Evolutionary conservation across 2,797 vertebrate species (phyloP).

Genomic region (Microctenopoma lineatum): DNA sequence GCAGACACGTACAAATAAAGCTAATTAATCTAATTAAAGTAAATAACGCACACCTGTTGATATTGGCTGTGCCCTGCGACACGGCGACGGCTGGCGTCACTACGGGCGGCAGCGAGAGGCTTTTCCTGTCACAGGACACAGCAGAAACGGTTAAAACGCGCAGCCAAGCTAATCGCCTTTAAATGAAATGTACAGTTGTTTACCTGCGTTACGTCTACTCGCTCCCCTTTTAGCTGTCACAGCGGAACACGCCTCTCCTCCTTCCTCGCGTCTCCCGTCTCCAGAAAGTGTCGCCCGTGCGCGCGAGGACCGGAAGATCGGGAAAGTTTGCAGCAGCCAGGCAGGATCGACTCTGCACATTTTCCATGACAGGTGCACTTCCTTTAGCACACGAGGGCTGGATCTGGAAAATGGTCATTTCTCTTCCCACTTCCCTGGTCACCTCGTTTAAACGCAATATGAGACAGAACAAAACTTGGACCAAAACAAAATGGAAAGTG

Average conservation of each 20-base stretch:
- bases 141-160: neutral
- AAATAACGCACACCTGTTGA: constrained; percentile 54
- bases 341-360: constrained; percentile 42
- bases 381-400: constrained; percentile 22
- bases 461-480: neutral
- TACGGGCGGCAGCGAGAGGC: constrained; percentile 1
- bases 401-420: constrained; percentile 49
- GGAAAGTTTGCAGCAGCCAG: constrained; percentile 62
- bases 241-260: too few species aligned
- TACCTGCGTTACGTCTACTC: neutral
- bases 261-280: constrained; percentile 8
- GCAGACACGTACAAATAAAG: neutral
- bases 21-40: fast-evolving
- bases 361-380: constrained; percentile 77
- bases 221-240: neutral
- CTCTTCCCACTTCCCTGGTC: neutral
- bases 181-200: neutral
- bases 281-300: constrained; percentile 33
- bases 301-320: constrained; percentile 70
- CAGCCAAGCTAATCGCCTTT: neutral
- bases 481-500: neutral
- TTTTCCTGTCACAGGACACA: constrained; percentile 13
- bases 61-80: constrained; percentile 9
- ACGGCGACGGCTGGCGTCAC: neutral
- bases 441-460: neutral